phyloP scores from a whole-genome alignment of 2,797 vertebrate species.

The Coilia nasus region DNA sequence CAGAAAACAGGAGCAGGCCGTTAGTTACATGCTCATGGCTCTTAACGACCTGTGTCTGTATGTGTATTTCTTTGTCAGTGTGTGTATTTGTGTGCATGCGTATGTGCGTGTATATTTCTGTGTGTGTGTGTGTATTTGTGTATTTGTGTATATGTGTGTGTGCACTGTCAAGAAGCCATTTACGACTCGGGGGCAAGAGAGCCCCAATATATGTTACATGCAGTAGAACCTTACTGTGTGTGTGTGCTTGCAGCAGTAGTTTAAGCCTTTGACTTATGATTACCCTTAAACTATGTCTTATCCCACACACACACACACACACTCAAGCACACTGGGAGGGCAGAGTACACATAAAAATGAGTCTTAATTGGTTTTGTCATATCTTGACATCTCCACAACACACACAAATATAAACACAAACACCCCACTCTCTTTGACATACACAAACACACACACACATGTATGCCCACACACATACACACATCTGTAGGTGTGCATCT shows the following conservation, averaged over 20 bases:
- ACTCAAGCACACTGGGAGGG: too few relatives aligned
- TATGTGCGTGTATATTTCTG: background rate
- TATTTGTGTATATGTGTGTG: background rate
- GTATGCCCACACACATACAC: background rate
- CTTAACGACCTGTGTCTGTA: background rate
- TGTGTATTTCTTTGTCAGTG: background rate
- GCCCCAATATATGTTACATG: conserved; percentile 6
- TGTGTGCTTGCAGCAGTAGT: background rate
- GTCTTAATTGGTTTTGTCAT: too few relatives aligned
- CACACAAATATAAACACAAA: too few relatives aligned
- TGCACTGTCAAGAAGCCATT: background rate
- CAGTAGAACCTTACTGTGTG: background rate
- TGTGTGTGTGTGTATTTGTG: background rate
- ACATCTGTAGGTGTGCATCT: background rate
- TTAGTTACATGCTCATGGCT: conserved; percentile 4
- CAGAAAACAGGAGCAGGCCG: background rate
- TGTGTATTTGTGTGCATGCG: background rate
- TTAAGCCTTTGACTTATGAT: background rate
- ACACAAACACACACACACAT: background rate
- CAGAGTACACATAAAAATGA: too few relatives aligned
- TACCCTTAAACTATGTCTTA: background rate
- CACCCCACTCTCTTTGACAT: too few relatives aligned
- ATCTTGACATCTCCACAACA: too few relatives aligned
- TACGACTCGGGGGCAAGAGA: background rate
- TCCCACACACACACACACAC: background rate